Evolutionary conservation across 2,113 vertebrate species (phyloP), one percentile per base, ranked within the genome.

Genomic region (Reinhardtius hippoglossoides): DNA sequence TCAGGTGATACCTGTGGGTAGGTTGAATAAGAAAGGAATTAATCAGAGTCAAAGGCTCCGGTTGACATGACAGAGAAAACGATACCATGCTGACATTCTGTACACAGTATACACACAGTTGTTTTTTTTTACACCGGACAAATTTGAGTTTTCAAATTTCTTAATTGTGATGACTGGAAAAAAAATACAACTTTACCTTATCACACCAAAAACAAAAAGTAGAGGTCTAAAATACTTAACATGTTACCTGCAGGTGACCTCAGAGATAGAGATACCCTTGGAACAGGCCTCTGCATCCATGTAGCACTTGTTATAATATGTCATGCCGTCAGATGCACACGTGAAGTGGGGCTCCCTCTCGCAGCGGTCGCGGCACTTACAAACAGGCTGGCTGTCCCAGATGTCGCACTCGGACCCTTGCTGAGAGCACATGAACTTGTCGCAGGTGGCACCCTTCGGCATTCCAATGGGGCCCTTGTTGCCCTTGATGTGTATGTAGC

Each of bases 221-320:
- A 88, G 74, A 80, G 37, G 84, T 85, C 42, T 87, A 73, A 90
- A 91, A 86, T 92, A 93, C 92, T 92, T 93, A 93, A 93, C 90
- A 92, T 92, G 89, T 93, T 93, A 93, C 92, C 97, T 96, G 67
- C 98, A 99, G 87, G 97, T 97, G 91, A 98, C 97, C 3, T 98
- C 96, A 0, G 95, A 95, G 80, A 99, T 94, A 0, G 96, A 95
- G 79, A 97, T 95, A 75, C 97, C 97, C 88, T 96, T 98, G 83
- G 96, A 95, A 77, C 98, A 99, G 76, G 98, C 98, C 87, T 99
- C 98, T 0, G 98, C 98, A 0, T 99, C 98, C 98, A 99, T 97
- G 93, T 97, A 99, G 89, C 98, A 99, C 90, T 97, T 97, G 90
- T 99, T 99, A 86, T 99, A 99, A 88, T 99, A 99, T 35, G 98